A percentile compares a stretch with the other conserved stretches of the same genome.
phyloP scores from a whole-genome alignment of 1,140 invertebrate species.

The Vanessa tameamea region DNA sequence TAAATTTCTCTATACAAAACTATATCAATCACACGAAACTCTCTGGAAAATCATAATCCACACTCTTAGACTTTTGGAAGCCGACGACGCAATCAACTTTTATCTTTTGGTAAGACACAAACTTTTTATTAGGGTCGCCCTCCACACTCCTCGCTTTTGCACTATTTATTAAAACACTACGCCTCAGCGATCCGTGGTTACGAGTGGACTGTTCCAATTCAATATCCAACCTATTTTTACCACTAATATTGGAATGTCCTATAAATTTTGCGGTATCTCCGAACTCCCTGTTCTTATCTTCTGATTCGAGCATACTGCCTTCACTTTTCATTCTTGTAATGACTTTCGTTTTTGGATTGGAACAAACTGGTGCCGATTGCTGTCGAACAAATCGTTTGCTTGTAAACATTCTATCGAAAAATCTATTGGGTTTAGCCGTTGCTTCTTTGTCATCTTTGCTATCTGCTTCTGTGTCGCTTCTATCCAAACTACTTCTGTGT shows the following conservation, averaged over 20 bases:
- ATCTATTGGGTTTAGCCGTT: slow-evolving; percentile 47
- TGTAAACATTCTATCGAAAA: slow-evolving; percentile 67
- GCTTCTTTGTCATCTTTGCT: slow-evolving; percentile 53
- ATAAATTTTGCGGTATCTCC: slow-evolving; percentile 55
- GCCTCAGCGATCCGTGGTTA: slow-evolving; percentile 65
- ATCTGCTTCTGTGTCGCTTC: slow-evolving; percentile 61
- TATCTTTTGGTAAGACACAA: slow-evolving; percentile 64
- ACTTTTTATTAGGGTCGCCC: slow-evolving; percentile 58
- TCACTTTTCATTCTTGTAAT: slow-evolving; percentile 69
- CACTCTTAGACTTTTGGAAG: slow-evolving; percentile 67
- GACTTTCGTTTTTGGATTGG: slow-evolving; percentile 50
- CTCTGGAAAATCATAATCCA: slow-evolving; percentile 71
- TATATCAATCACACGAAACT: slow-evolving; percentile 67
- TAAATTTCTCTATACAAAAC: slow-evolving; percentile 43
- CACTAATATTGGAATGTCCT: slow-evolving; percentile 65
- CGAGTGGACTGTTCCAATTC: slow-evolving; percentile 54
- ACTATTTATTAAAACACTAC: slow-evolving; percentile 77
- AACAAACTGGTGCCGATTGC: slow-evolving; percentile 69
- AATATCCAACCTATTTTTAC: slow-evolving; percentile 57
- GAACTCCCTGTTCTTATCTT: slow-evolving; percentile 41
- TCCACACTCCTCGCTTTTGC: slow-evolving; percentile 73
- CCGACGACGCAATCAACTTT: slow-evolving; percentile 67
- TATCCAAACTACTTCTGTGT: slow-evolving; percentile 75
- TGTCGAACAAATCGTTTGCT: slow-evolving; percentile 68
- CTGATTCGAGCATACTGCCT: slow-evolving; percentile 62